Conservation (phyloP, 2,888 invertebrate genomes). For the Ophonus ardosiacus region DNA sequence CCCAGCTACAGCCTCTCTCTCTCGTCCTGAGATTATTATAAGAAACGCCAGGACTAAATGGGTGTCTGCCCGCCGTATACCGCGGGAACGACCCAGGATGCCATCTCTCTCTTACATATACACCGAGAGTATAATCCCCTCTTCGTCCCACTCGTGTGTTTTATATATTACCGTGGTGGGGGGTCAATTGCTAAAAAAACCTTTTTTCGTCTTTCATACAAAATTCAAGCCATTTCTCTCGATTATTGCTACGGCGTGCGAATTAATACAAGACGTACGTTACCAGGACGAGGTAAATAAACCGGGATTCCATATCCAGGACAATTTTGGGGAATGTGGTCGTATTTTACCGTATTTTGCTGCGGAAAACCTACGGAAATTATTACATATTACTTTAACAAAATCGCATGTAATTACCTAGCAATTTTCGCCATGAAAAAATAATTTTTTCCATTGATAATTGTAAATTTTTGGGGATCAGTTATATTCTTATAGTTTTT, state of each 20-base stretch:
- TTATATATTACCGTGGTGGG: conserved; percentile 74
- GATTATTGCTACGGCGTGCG: conserved; percentile 73
- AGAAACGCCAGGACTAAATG: conserved; percentile 75
- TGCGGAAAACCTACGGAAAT: background rate
- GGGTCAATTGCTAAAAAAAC: conserved; percentile 74
- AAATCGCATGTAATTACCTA: background rate
- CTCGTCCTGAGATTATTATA: conserved; percentile 73
- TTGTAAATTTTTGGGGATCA: no score
- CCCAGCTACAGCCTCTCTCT: conserved; percentile 68
- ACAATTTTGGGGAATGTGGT: background rate
- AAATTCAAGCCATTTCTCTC: conserved; percentile 76
- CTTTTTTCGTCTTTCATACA: conserved; percentile 75
- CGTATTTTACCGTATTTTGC: background rate
- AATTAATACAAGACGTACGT: conserved; percentile 72
- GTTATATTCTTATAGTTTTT: no score
- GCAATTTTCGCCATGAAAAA: background rate
- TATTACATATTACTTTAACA: background rate
- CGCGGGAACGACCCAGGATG: conserved; percentile 68
- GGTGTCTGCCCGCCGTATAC: conserved; percentile 71
- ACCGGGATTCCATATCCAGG: background rate
- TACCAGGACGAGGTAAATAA: conserved; percentile 30
- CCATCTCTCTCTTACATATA: conserved; percentile 53
- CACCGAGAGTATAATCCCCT: conserved; percentile 65
- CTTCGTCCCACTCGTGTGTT: conserved; percentile 70
- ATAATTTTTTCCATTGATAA: no score